phyloP scores from a whole-genome alignment of 2,888 invertebrate species.

The Limnephilus rhombicus region DNA sequence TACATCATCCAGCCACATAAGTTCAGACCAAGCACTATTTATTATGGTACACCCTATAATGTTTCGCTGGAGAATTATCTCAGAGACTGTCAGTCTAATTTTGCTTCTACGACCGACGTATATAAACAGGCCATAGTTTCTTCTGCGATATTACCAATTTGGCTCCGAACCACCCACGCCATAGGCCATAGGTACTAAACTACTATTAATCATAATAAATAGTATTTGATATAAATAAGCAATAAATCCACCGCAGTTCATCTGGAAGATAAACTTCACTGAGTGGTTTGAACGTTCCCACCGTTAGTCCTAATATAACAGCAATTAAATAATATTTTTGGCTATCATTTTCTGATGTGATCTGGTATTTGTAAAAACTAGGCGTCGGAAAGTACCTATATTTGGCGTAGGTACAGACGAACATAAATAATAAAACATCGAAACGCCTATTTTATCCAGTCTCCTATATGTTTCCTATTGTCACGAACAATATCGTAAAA shows the following conservation, averaged over 20 bases:
- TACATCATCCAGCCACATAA: too few species aligned
- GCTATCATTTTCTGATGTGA: not conserved
- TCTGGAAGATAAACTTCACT: not conserved
- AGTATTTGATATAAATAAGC: not conserved
- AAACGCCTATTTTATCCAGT: not conserved
- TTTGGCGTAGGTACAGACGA: too few species aligned
- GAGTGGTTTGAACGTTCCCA: not conserved
- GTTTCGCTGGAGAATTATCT: not conserved
- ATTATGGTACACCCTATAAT: not conserved
- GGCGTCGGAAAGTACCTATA: not conserved
- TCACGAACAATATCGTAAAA: too few species aligned
- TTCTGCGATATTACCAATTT: not conserved
- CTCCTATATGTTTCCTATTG: not conserved
- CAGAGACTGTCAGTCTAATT: not conserved
- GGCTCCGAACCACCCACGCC: not conserved
- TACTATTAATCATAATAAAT: not conserved
- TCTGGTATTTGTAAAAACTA: not conserved
- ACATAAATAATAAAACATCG: not conserved
- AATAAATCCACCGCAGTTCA: not conserved
- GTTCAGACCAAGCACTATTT: too few species aligned
- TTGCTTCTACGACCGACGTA: not conserved
- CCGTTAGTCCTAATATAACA: not conserved
- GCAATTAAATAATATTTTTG: not conserved
- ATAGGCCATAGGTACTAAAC: not conserved
- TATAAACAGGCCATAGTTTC: not conserved